Conservation (phyloP, 2,888 invertebrate species). For the Aphodius sticticus region DNA sequence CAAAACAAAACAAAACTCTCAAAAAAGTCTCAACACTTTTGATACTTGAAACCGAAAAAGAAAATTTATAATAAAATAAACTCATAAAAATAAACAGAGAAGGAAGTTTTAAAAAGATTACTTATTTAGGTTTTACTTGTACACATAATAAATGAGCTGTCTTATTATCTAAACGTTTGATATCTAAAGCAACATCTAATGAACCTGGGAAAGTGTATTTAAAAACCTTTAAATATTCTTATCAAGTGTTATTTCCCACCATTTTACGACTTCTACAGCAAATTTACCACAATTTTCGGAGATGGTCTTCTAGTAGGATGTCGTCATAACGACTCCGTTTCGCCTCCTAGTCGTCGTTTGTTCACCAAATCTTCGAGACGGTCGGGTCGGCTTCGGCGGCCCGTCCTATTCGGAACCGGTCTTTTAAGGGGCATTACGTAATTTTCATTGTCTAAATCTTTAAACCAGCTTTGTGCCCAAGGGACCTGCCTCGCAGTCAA, state of each 20-base stretch:
- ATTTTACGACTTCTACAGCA: neutral
- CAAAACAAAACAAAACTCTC: too few species aligned
- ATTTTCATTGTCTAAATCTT: slow-evolving; percentile 4
- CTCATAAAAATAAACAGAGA: too few species aligned
- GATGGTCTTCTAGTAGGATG: neutral
- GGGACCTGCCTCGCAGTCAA: neutral
- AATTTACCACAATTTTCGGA: neutral
- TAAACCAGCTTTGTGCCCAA: neutral
- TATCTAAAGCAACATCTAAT: neutral
- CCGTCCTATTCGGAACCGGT: neutral
- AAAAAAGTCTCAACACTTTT: too few species aligned
- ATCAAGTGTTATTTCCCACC: neutral
- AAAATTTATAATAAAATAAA: too few species aligned
- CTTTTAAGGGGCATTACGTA: neutral
- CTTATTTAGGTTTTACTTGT: too few species aligned
- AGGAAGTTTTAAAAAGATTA: too few species aligned
- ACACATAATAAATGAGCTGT: neutral
- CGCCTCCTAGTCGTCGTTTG: neutral
- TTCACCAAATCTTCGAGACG: neutral
- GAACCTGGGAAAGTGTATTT: neutral
- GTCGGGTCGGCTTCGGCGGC: neutral
- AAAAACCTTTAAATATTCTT: neutral
- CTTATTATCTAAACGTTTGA: neutral
- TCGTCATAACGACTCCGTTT: neutral
- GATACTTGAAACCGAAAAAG: too few species aligned